Base-by-base conservation (phyloP, 2,888 invertebrate genomes). In the Agapostemon virescens region DNA sequence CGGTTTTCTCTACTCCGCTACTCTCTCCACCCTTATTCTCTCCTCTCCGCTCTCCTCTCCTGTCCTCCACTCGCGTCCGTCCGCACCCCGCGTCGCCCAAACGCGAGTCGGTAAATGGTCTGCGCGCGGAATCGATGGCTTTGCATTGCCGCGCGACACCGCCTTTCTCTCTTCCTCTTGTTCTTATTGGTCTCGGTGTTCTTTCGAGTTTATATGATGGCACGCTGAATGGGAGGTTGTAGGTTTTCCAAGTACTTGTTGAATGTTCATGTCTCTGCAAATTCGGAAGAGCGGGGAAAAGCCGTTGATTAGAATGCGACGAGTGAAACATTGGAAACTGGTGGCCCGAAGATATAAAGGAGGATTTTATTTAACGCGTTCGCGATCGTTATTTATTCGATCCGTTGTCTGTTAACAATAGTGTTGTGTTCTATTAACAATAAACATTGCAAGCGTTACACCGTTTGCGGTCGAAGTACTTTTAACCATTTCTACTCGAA, bases 101-200 rank as follows among this genome's bases (percentile, higher is more conserved):
- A 61, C 17, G 58, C 58, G 30, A 58, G 58, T 30, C 42, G 66
- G 74, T 61, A 74, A 71, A 77, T 77, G 77, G 68, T 49, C 30
- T 63, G 36, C 61, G 70, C 63, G 49, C 30, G 40, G 30, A 68
- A 63, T 69, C 38, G 67, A 58, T 49, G 52, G 23, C 26, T 55
- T 33, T 17, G 33, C 70, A 26, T 74, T 38, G 33, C 23, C 13
- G 63, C 23, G 49, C 33, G 61, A 42, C 30, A 26, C 26, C 15
- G 15, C 26, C 26, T 55, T 3, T 26, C 38, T 42, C 20, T 26
- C 7, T 20, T 33, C 33, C 33, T 33, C 30, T 61, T 33, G 30
- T 61, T 61, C 61, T 40, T 52, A n/a, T 45, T 67, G 36, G 40
- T 33, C 17, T 61, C 33, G 61, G 11, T 61, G 33, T 61, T 61